Base-by-base conservation (phyloP, 2,113 vertebrate genomes). In the Orthochromis malagaraziensis region DNA sequence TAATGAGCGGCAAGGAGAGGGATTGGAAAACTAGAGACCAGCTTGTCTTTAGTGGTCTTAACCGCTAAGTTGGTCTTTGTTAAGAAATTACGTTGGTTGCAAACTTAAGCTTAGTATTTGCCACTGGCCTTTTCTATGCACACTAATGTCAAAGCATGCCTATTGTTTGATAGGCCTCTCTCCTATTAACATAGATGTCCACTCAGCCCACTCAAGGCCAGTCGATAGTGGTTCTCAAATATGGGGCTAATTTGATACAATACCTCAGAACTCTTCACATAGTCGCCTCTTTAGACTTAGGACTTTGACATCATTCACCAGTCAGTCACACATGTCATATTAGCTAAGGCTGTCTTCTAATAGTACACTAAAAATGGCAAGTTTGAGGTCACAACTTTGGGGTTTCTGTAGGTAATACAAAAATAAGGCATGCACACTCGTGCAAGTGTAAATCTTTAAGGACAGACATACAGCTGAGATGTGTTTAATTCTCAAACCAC, bases 371-470 rank as follows among this genome's bases (percentile, higher is more conserved):
- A 0, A n/a, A 35, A 35, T 65, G 0, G 10, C 6, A 38, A 35
- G 17, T 65, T 65, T 65, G 6, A 65, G 60, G 38, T 42, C 0
- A 42, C 21, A 24, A 16, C 0, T 0, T 6, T 42, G 2, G 35
- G 35, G 12, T 16, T 24, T 42, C 65, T 70, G 38, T 6, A 1
- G 2, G 65, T 42, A 70, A 63, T 0, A 63, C 9, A 40, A 70
- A 70, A 40, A 68, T n/a, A 40, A 68, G 63, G 35, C 4, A 42
- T 70, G 65, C 65, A 42, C 65, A 42, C 7, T 70, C 5, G 1
- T 70, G 38, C 65, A 24, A 42, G 35, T 70, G n/a, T 40, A 42
- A 70, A 9, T 70, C n/a, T 70, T 24, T 40, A 42, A 42, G 35
- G 65, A 35, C 58, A 35, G 1, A 1, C 58, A 63, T 33, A 63